These are phyloP conservation scores for Rhynchophorus ferrugineus DNA, from an alignment of 1,140 invertebrate genomes.

Conservation along the genomic window DNA sequence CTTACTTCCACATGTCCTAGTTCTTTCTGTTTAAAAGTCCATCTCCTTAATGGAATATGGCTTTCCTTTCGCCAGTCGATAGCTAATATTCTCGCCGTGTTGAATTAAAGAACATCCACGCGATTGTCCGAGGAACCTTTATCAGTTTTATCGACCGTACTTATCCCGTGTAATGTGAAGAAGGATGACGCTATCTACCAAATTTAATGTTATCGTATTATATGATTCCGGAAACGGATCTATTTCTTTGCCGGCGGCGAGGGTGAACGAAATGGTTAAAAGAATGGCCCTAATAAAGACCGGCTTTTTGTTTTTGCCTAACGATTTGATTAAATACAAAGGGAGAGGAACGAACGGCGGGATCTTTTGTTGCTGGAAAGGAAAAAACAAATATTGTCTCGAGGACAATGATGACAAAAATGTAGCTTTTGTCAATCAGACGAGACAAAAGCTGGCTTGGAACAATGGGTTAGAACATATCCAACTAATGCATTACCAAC, in stretches of 20 bases:
- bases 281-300: too few species aligned
- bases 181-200: not conserved
- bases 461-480: too few species aligned
- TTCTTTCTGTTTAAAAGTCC: constrained; percentile 16
- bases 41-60: constrained; percentile 20
- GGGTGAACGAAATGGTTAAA: not conserved
- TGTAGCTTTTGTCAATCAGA: too few species aligned
- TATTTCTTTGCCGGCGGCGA: not conserved
- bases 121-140: constrained; percentile 51
- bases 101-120: constrained; percentile 24
- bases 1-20: constrained; percentile 3
- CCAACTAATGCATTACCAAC: too few species aligned
- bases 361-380: too few species aligned
- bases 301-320: too few species aligned
- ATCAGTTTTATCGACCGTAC: not conserved
- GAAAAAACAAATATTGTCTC: too few species aligned
- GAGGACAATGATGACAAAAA: too few species aligned
- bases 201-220: constrained; percentile 3
- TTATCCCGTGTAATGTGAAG: constrained; percentile 2
- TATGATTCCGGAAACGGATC: not conserved
- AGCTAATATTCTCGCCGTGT: constrained; percentile 14
- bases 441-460: too few species aligned
- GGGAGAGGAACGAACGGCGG: too few species aligned
- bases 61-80: not conserved
- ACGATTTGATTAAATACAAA: too few species aligned